A percentile compares a stretch with the other conserved stretches of the same genome.
Conservation (phyloP, 2,888 invertebrate genomes). For the Abrostola triplasia region DNA sequence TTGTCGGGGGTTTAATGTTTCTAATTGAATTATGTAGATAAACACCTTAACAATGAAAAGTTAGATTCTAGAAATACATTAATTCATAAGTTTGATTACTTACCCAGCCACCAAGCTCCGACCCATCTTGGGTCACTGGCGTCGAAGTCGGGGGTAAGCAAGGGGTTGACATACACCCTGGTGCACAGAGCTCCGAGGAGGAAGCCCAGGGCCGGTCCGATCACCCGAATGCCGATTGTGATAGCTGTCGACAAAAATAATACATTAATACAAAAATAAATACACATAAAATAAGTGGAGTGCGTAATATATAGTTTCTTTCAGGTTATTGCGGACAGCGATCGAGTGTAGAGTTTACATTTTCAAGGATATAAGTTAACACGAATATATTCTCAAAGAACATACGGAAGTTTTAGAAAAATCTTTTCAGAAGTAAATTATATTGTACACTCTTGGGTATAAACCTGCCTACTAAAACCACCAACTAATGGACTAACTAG, state of each 20-base stretch:
- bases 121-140: constrained; percentile 96
- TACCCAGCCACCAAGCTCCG: constrained; percentile 99
- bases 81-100: constrained; percentile 66
- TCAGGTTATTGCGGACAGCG: too few species aligned
- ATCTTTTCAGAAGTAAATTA: too few species aligned
- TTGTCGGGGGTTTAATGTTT: too few species aligned
- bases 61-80: background rate
- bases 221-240: constrained; percentile 96
- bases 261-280: constrained; percentile 1
- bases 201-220: constrained; percentile 97
- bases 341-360: too few species aligned
- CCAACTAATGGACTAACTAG: too few species aligned
- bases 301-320: too few species aligned
- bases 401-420: too few species aligned
- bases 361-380: too few species aligned
- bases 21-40: background rate
- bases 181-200: constrained; percentile 96
- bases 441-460: too few species aligned
- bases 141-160: constrained; percentile 92
- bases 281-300: too few species aligned
- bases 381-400: too few species aligned
- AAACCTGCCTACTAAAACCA: too few species aligned
- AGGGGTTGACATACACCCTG: constrained; percentile 94
- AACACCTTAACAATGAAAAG: background rate
- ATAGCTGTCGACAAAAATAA: constrained; percentile 90